Base-by-base conservation (phyloP, 2,888 invertebrate species). In the Tyria jacobaeae region DNA sequence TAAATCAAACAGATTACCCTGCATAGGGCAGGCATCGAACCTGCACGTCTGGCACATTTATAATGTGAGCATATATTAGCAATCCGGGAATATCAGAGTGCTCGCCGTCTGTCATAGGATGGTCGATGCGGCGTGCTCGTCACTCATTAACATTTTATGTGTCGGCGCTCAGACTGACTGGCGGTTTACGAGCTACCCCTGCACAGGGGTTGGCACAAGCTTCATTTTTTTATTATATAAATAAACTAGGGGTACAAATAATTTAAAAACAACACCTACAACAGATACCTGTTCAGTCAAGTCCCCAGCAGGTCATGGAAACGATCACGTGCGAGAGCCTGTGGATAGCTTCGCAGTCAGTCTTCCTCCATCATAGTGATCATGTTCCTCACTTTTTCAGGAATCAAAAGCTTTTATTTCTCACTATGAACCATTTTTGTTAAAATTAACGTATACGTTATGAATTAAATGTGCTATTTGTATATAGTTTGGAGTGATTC, bases 101-200 rank as follows among this genome's bases (percentile, higher is more conserved):
- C 27, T 44, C 21, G 48, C 25, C 67, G 67, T 69, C 61, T 63
- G 52, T 74, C 74, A 44, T 44, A 24, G 14, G 31, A 27, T 14
- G 27, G 17, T 31, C 12, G 17, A 21, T n/a, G 25, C 31, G 37
- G 41, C 35, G 27, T 5, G 64, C 74, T 62, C 61, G 63, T 64
- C 62, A 60, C 59, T 69, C 73, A 76, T 76, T 74, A 63, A 66
- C 72, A 72, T 76, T 74, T 76, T 63, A 76, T 68, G 70, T 64
- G 59, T 21, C 47, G 24, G 17, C 25, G 48, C 55, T 50, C 47
- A 17, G 37, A 37, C 44, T 15, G 44, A 47, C 35, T 27, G 53
- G 27, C 21, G 37, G n/a, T 48, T 27, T 37, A 48, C 51, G 63
- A 55, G 24, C 10, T 12, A 27, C 21, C 41, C 34, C 5, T 53